Percentiles rank a stretch among this genome's conserved stretches.
phyloP scores from a whole-genome alignment of 1,140 invertebrate genomes.

The Drosophila sechellia region DNA sequence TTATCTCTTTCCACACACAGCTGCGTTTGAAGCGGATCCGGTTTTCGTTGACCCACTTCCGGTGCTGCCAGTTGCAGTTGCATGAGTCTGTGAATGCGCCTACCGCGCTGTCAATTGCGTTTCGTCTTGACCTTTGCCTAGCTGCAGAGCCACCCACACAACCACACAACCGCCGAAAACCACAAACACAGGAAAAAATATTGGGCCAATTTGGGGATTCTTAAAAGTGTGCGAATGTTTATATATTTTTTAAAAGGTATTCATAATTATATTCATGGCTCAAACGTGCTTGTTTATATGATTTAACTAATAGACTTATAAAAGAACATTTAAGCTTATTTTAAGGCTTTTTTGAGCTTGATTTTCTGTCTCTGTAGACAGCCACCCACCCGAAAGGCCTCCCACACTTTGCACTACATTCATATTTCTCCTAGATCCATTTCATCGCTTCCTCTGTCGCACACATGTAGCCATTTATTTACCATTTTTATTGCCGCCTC shows the following conservation, averaged over 20 bases:
- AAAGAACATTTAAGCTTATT: neutral
- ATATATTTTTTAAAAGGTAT: too few species aligned
- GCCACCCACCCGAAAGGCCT: slow-evolving; percentile 35
- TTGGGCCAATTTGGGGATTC: neutral
- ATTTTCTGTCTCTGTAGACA: slow-evolving; percentile 13
- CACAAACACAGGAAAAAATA: neutral
- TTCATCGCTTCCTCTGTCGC: slow-evolving; percentile 28
- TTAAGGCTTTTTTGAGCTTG: too few species aligned
- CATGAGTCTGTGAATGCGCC: slow-evolving; percentile 14
- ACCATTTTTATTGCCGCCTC: slow-evolving; percentile 70
- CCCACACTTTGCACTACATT: slow-evolving; percentile 77
- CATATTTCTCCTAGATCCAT: slow-evolving; percentile 59
- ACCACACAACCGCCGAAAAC: neutral
- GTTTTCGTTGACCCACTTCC: slow-evolving; percentile 80
- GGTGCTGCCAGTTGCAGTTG: slow-evolving; percentile 56
- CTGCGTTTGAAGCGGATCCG: slow-evolving; percentile 73
- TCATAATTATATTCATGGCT: too few species aligned
- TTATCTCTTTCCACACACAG: slow-evolving; percentile 70
- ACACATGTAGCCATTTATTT: slow-evolving; percentile 69
- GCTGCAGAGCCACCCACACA: slow-evolving; percentile 21
- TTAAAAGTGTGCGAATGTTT: neutral
- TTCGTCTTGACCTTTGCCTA: slow-evolving; percentile 65
- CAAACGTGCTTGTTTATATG: too few species aligned
- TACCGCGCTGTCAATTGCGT: slow-evolving; percentile 42
- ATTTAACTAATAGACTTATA: too few species aligned